A percentile compares a stretch with the other conserved stretches of the same genome.
Conservation (phyloP, 2,888 invertebrate genomes). For the Eubasilissa splendida region DNA sequence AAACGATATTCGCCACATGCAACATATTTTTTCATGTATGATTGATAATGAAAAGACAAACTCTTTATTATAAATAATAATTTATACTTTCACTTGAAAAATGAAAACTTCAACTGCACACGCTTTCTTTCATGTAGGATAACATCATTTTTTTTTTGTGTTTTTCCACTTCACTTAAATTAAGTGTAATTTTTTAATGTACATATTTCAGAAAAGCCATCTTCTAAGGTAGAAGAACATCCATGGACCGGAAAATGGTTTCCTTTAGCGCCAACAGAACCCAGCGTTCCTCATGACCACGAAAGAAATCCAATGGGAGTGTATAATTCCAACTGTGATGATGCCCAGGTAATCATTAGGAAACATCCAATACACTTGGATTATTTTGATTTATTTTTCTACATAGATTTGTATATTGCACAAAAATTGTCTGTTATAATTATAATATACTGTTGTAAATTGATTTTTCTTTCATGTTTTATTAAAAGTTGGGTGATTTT, state of each 20-base stretch:
- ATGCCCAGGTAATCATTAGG: slow-evolving; percentile 71
- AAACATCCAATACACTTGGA: neutral
- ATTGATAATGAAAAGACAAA: too few species aligned
- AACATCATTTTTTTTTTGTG: too few species aligned
- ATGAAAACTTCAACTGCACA: too few species aligned
- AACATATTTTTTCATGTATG: too few species aligned
- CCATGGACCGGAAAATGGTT: slow-evolving; percentile 57
- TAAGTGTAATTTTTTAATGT: neutral
- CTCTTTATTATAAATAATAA: too few species aligned
- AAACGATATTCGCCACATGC: too few species aligned
- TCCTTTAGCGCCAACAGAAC: slow-evolving; percentile 42
- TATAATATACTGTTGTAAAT: neutral
- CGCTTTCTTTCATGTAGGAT: too few species aligned
- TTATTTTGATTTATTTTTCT: neutral
- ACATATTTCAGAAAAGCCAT: neutral
- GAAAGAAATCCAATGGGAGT: slow-evolving; percentile 73
- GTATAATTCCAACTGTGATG: slow-evolving; percentile 71
- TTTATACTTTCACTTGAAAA: too few species aligned
- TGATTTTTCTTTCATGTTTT: too few species aligned
- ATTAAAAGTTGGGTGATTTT: too few species aligned
- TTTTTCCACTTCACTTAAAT: too few species aligned
- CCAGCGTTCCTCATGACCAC: slow-evolving; percentile 60
- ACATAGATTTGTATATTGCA: neutral
- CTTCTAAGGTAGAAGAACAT: slow-evolving; percentile 24
- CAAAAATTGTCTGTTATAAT: neutral